These are phyloP conservation scores for Dynastes tityus DNA, from an alignment of 2,888 invertebrate species.

Conservation along the genomic window DNA sequence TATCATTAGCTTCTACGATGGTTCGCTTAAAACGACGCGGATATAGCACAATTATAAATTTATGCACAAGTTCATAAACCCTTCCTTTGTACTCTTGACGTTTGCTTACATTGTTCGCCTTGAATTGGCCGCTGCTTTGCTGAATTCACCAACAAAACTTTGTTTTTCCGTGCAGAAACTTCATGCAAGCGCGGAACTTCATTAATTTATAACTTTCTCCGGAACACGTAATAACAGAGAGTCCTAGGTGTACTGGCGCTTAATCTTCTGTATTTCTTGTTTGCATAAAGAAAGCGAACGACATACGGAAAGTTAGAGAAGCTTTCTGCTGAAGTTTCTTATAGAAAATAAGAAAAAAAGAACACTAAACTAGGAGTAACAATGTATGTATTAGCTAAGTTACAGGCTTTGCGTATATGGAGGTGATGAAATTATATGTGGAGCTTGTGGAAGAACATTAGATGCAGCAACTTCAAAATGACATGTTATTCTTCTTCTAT, in stretches of 20 bases:
- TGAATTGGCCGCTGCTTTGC: background rate
- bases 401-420: too few relatives aligned
- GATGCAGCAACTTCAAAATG: too few relatives aligned
- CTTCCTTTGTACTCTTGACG: background rate
- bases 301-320: too few relatives aligned
- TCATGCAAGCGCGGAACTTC: background rate
- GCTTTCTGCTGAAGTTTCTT: too few relatives aligned
- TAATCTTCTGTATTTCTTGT: background rate
- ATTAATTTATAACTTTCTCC: slow-evolving; percentile 11
- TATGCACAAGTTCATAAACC: background rate
- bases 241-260: background rate
- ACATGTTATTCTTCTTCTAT: too few relatives aligned
- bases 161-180: background rate
- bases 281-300: background rate
- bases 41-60: slow-evolving; percentile 1
- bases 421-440: too few relatives aligned
- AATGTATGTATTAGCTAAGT: too few relatives aligned
- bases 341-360: too few relatives aligned
- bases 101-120: slow-evolving; percentile 10
- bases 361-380: too few relatives aligned
- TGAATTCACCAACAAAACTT: slow-evolving; percentile 12
- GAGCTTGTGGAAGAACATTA: too few relatives aligned
- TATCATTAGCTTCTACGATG: too few relatives aligned
- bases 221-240: background rate
- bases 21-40: background rate